Evolutionary conservation across 2,797 vertebrate genomes (phyloP).

Genomic region (Tadarida brasiliensis): DNA sequence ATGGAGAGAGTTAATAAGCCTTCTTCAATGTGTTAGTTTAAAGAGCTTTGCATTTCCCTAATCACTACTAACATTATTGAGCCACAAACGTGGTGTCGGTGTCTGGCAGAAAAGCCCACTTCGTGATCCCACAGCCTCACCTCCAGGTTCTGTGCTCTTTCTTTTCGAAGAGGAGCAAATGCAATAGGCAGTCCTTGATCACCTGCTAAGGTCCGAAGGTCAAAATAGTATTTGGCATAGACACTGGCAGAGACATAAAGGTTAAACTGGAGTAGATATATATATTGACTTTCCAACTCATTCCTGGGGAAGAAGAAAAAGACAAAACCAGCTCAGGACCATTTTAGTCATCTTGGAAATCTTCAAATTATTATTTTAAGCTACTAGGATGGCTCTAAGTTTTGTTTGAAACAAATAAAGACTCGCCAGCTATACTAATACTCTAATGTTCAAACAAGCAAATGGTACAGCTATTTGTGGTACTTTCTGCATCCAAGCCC

Average conservation of each 20-base stretch:
- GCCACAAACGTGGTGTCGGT: slow-evolving; percentile 71
- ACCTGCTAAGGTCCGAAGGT: slow-evolving; percentile 91
- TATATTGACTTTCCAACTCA: slow-evolving; percentile 97
- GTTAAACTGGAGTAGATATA: slow-evolving; percentile 92
- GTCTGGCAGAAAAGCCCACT: slow-evolving; percentile 11
- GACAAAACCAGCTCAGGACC: slow-evolving; percentile 74
- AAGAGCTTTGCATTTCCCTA: slow-evolving; percentile 79
- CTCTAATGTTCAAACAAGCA: slow-evolving; percentile 66
- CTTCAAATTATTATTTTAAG: slow-evolving; percentile 56
- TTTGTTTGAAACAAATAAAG: slow-evolving; percentile 54
- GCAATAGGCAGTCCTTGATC: slow-evolving; percentile 91
- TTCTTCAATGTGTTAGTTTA: slow-evolving; percentile 70
- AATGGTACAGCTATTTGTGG: slow-evolving; percentile 73
- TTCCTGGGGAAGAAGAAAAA: slow-evolving; percentile 89
- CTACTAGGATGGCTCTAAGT: slow-evolving; percentile 23
- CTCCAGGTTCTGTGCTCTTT: slow-evolving; percentile 91
- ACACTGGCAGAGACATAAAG: slow-evolving; percentile 91
- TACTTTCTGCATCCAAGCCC: slow-evolving; percentile 78
- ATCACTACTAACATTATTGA: slow-evolving; percentile 75
- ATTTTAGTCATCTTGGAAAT: slow-evolving; percentile 63
- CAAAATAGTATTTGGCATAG: slow-evolving; percentile 93
- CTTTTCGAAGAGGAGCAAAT: slow-evolving; percentile 91
- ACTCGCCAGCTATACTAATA: slow-evolving; percentile 65
- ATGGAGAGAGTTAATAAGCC: slow-evolving; percentile 74
- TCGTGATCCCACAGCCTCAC: slow-evolving; percentile 82